These are phyloP conservation scores for Colostygia pectinataria DNA, from an alignment of 2,888 invertebrate species.

Conservation along the genomic window DNA sequence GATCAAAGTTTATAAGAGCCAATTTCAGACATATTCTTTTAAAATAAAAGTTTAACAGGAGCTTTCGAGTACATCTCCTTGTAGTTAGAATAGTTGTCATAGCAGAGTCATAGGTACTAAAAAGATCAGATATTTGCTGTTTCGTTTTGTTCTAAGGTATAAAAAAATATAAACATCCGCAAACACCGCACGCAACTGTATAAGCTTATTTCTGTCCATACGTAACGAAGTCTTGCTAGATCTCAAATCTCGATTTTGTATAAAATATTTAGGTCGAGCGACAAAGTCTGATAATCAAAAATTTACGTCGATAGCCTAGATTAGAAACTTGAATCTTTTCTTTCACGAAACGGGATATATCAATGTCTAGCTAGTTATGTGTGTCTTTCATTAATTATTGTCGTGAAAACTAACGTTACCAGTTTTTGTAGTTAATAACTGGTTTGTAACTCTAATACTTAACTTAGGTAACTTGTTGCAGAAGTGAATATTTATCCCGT, in stretches of 20 bases:
- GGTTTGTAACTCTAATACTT: background rate
- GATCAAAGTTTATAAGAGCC: no score
- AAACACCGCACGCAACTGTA: no score
- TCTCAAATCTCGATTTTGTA: constrained; percentile 8
- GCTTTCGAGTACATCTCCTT: no score
- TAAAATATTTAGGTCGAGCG: constrained; percentile 21
- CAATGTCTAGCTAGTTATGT: background rate
- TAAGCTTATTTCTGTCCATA: constrained; percentile 1
- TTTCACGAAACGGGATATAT: constrained; percentile 3
- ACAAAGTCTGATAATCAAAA: constrained; percentile 25
- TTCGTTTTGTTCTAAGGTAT: no score
- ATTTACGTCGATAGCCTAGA: constrained; percentile 9
- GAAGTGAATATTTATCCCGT: background rate
- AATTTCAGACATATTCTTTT: no score
- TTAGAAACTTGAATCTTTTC: constrained; percentile 11
- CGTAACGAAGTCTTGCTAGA: constrained; percentile 21
- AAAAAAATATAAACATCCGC: no score
- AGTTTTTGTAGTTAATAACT: constrained; percentile 9
- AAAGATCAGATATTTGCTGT: no score
- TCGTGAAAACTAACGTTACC: constrained; percentile 6
- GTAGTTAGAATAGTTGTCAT: no score
- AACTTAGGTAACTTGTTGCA: background rate
- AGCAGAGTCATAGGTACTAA: no score
- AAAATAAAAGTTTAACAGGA: no score
- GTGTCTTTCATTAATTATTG: constrained; percentile 2